A percentile compares a stretch with the other conserved stretches of the same genome.
phyloP scores from a whole-genome alignment of 2,888 invertebrate genomes.

The Gryllus longicercus region DNA sequence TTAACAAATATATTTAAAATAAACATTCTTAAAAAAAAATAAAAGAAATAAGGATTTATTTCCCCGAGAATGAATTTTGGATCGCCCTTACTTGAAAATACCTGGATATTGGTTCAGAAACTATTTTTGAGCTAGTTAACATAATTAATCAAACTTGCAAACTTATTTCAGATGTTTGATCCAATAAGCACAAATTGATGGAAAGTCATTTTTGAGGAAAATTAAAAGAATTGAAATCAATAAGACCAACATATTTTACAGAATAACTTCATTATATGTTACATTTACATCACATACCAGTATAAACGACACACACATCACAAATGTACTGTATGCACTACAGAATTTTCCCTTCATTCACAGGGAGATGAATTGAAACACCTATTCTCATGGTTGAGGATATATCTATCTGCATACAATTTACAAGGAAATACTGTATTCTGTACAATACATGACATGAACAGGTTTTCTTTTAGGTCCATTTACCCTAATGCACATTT shows the following conservation, averaged over 20 bases:
- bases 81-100: too few species aligned
- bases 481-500: neutral
- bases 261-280: conserved; percentile 7
- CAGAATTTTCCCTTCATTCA: conserved; percentile 7
- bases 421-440: conserved; percentile 17
- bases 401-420: conserved; percentile 17
- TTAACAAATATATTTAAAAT: too few species aligned
- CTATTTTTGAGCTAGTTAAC: too few species aligned
- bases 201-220: too few species aligned
- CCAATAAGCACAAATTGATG: too few species aligned
- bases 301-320: conserved; percentile 17
- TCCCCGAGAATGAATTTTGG: too few species aligned
- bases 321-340: conserved; percentile 6
- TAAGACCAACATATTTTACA: neutral
- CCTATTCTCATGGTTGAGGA: conserved; percentile 3
- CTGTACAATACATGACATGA: conserved; percentile 17
- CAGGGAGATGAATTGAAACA: conserved; percentile 3
- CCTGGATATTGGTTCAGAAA: too few species aligned
- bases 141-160: too few species aligned
- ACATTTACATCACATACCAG: conserved; percentile 10
- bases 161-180: too few species aligned
- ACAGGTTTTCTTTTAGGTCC: conserved; percentile 1
- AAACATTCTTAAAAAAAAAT: too few species aligned
- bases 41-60: too few species aligned
- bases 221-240: neutral